phyloP scores from a whole-genome alignment of 2,888 invertebrate genomes.

The Conus canariensis region DNA sequence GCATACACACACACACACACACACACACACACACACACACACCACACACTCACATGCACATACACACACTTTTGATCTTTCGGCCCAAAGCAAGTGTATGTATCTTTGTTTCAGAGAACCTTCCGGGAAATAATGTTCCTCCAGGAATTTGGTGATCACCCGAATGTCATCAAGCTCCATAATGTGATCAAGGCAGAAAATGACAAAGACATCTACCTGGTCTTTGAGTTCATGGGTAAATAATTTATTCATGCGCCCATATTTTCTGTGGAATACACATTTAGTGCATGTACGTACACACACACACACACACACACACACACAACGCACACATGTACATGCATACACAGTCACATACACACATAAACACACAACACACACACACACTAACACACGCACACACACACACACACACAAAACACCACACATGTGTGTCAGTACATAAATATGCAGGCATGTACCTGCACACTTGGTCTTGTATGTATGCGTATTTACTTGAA shows the following conservation, averaged over 20 bases:
- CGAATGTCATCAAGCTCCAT: slow-evolving; percentile 94
- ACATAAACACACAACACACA: not conserved
- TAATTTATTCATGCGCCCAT: too few relatives aligned
- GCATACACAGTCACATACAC: not conserved
- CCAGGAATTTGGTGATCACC: slow-evolving; percentile 95
- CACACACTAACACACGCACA: not conserved
- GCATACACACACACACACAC: too few relatives aligned
- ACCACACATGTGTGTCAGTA: not conserved
- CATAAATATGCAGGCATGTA: not conserved
- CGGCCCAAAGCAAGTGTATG: too few relatives aligned
- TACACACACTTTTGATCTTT: too few relatives aligned
- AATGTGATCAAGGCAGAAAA: slow-evolving; percentile 96
- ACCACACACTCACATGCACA: too few relatives aligned
- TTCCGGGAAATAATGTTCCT: slow-evolving; percentile 98
- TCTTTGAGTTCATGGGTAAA: slow-evolving; percentile 96
- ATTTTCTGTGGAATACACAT: not conserved
- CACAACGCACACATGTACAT: not conserved
- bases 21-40: too few relatives aligned
- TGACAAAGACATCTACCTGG: slow-evolving; percentile 97
- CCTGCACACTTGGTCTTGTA: not conserved
- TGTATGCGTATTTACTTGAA: not conserved
- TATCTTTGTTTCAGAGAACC: slow-evolving; percentile 83
- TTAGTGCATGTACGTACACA: not conserved
- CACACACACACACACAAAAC: not conserved
- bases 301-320: not conserved